Evolutionary conservation across 1,140 invertebrate genomes (phyloP).

Genomic region (Danaus plexippus): DNA sequence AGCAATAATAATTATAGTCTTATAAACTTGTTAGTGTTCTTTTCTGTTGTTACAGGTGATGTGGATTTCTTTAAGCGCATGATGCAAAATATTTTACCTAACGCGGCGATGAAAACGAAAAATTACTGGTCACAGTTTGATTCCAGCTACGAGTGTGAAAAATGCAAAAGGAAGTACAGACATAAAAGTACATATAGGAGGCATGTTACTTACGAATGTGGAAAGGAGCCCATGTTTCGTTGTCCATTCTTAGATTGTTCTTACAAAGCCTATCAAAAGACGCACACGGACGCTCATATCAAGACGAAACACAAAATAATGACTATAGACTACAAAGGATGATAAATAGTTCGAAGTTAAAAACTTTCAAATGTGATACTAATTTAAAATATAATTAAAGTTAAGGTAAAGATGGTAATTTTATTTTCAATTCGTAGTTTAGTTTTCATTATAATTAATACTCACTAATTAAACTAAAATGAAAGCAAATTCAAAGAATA

Average conservation of each 20-base stretch:
- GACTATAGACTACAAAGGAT: constrained; percentile 58
- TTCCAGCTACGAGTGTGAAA: constrained; percentile 58
- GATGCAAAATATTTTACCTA: constrained; percentile 62
- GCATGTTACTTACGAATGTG: constrained; percentile 70
- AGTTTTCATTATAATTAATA: constrained; percentile 2
- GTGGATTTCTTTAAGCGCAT: constrained; percentile 65
- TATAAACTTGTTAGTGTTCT: constrained; percentile 21
- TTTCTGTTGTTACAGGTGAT: constrained; percentile 67
- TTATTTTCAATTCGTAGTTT: constrained; percentile 13
- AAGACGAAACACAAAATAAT: constrained; percentile 57
- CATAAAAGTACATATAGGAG: constrained; percentile 70
- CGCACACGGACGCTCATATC: constrained; percentile 59
- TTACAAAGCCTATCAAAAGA: constrained; percentile 69
- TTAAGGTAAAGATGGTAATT: constrained; percentile 21
- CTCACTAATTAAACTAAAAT: neutral
- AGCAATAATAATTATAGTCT: constrained; percentile 9
- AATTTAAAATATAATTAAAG: constrained; percentile 46
- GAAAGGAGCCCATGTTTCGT: constrained; percentile 68
- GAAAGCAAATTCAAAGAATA: neutral
- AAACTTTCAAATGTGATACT: constrained; percentile 57
- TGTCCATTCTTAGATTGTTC: constrained; percentile 67
- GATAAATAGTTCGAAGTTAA: constrained; percentile 29
- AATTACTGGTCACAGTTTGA: constrained; percentile 61
- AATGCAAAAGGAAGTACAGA: constrained; percentile 62
- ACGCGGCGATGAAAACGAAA: constrained; percentile 64